Percentiles rank a stretch among this genome's conserved stretches.
These are phyloP conservation scores for Selenia dentaria DNA, from an alignment of 2,888 invertebrate species.

Conservation along the genomic window DNA sequence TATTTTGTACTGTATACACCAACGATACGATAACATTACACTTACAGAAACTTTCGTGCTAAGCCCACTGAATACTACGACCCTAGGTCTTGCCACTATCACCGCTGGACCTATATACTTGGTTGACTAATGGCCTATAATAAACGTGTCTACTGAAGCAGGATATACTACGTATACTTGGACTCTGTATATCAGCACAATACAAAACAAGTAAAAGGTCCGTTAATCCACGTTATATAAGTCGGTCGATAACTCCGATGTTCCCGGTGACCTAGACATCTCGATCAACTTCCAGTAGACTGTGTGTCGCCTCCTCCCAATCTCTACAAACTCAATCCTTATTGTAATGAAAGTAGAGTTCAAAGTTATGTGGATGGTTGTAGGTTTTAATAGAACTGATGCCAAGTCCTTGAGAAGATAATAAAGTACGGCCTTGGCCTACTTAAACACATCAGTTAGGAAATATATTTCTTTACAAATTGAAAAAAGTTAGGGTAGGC, in stretches of 20 bases:
- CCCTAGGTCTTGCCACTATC: too few species aligned
- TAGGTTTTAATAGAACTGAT: slow-evolving; percentile 1
- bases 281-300: slow-evolving; percentile 46
- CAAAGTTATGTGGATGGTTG: not conserved
- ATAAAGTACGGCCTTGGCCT: slow-evolving; percentile 6
- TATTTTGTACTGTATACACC: too few species aligned
- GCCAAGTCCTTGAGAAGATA: slow-evolving; percentile 11
- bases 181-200: too few species aligned
- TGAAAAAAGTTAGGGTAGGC: not conserved
- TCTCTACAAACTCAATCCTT: slow-evolving; percentile 4
- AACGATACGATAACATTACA: too few species aligned
- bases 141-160: too few species aligned
- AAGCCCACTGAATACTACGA: too few species aligned
- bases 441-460: not conserved
- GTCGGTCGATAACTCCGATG: slow-evolving; percentile 47
- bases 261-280: slow-evolving; percentile 53
- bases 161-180: too few species aligned
- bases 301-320: slow-evolving; percentile 33
- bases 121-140: too few species aligned
- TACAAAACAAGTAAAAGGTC: not conserved
- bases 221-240: slow-evolving; percentile 27
- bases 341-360: not conserved
- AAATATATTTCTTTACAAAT: not conserved
- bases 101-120: too few species aligned
- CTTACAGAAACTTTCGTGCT: too few species aligned